Conservation (phyloP, 2,113 vertebrate genomes). For the Monopterus albus region DNA sequence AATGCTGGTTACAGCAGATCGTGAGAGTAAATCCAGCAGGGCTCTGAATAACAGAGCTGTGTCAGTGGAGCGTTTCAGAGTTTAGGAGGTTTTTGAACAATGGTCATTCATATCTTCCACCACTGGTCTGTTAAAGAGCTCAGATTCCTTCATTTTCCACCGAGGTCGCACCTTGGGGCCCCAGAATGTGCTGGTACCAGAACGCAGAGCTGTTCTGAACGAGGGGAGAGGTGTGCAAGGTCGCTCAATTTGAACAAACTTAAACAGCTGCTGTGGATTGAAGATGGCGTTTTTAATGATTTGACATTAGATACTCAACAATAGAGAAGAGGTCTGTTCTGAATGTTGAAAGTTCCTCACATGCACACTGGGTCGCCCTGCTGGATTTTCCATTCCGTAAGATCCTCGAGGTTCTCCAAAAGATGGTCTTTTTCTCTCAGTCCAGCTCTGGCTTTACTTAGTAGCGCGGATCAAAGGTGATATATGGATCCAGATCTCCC, state of each 20-base stretch:
- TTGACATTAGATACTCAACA: constrained; percentile 33
- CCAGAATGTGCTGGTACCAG: neutral
- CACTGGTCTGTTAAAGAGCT: constrained; percentile 15
- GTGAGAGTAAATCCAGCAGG: constrained; percentile 16
- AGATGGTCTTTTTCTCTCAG: constrained; percentile 28
- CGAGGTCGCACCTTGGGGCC: constrained; percentile 19
- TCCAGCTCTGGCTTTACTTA: constrained; percentile 48
- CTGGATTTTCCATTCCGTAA: constrained; percentile 56
- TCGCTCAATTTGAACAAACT: constrained; percentile 12
- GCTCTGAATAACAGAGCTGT: constrained; percentile 5
- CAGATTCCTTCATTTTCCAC: constrained; percentile 23
- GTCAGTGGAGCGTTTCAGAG: constrained; percentile 1
- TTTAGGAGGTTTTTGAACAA: constrained; percentile 22
- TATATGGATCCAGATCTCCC: constrained; percentile 50
- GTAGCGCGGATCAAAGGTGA: constrained; percentile 42
- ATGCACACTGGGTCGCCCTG: constrained; percentile 9
- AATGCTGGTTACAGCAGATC: neutral
- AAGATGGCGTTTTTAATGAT: constrained; percentile 35
- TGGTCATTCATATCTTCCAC: constrained; percentile 19
- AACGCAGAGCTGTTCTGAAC: constrained; percentile 12
- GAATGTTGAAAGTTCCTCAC: constrained; percentile 36
- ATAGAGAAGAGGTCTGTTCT: constrained; percentile 23
- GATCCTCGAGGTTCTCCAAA: constrained; percentile 32
- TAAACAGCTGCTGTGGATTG: constrained; percentile 9
- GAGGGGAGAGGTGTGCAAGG: constrained; percentile 9